Evolutionary conservation across 2,888 invertebrate genomes (phyloP).

Genomic region (Heliconius cydno): DNA sequence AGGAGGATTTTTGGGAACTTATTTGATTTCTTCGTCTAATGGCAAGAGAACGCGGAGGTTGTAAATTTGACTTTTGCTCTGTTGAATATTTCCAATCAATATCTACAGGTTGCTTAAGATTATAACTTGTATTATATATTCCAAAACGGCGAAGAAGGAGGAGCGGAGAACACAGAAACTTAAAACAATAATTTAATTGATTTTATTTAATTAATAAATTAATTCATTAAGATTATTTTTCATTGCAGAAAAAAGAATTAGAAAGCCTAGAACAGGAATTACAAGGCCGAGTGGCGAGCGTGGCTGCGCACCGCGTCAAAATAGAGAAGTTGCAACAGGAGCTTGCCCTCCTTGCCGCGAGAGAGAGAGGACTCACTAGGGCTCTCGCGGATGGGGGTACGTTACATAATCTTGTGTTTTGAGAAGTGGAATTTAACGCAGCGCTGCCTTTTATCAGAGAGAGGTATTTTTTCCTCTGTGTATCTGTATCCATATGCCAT

Average conservation of each 20-base stretch:
- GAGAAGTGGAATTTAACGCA: neutral
- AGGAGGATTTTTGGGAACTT: no score
- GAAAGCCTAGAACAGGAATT: slow-evolving; percentile 87
- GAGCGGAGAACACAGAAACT: no score
- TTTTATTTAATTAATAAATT: neutral
- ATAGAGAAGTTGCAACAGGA: slow-evolving; percentile 88
- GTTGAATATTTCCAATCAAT: no score
- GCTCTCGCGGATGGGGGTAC: slow-evolving; percentile 64
- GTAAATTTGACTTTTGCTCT: no score
- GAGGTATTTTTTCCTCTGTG: neutral
- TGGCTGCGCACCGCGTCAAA: slow-evolving; percentile 85
- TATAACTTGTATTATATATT: no score
- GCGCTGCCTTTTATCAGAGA: neutral
- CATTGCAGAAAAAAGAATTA: slow-evolving; percentile 87
- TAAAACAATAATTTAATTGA: no score
- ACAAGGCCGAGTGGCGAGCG: slow-evolving; percentile 84
- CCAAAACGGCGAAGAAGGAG: no score
- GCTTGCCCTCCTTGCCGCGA: slow-evolving; percentile 85
- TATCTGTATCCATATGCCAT: no score
- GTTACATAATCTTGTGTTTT: neutral
- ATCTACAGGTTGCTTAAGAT: no score
- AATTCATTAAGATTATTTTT: neutral
- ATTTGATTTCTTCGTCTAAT: no score
- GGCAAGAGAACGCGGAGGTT: no score
- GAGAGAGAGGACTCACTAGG: slow-evolving; percentile 81